Percentiles rank a stretch among this genome's conserved stretches.
These are phyloP conservation scores for Cerastis leucographa DNA, from an alignment of 2,888 invertebrate genomes.

Conservation along the genomic window DNA sequence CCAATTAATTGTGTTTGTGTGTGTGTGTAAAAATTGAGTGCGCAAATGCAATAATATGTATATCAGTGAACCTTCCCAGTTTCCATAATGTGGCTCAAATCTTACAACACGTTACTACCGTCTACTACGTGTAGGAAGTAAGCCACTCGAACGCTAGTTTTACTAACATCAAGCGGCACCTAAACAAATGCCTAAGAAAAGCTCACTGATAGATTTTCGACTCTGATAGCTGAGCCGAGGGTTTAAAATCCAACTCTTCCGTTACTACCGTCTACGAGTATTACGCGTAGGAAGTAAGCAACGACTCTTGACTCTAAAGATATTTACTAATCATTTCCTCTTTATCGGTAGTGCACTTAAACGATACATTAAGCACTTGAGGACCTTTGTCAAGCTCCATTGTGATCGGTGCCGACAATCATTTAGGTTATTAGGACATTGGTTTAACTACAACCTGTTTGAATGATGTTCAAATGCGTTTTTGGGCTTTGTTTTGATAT, in stretches of 20 bases:
- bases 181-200: neutral
- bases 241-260: neutral
- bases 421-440: conserved; percentile 27
- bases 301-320: conserved; percentile 27
- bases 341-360: conserved; percentile 53
- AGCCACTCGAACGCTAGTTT: neutral
- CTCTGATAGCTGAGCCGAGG: neutral
- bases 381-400: conserved; percentile 39
- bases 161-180: neutral
- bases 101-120: conserved; percentile 23
- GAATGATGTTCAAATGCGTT: neutral
- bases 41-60: conserved; percentile 6
- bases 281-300: neutral
- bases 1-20: neutral
- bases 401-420: conserved; percentile 31
- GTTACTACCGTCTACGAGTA: neutral
- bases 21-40: neutral
- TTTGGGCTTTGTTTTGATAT: neutral
- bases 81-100: conserved; percentile 15
- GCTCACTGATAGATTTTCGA: neutral
- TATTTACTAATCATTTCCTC: conserved; percentile 53
- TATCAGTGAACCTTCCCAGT: conserved; percentile 12
- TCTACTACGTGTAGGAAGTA: neutral
- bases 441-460: neutral
- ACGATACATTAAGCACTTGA: conserved; percentile 51